phyloP scores from a whole-genome alignment of 1,140 invertebrate genomes.

The Drosophila paulistorum region DNA sequence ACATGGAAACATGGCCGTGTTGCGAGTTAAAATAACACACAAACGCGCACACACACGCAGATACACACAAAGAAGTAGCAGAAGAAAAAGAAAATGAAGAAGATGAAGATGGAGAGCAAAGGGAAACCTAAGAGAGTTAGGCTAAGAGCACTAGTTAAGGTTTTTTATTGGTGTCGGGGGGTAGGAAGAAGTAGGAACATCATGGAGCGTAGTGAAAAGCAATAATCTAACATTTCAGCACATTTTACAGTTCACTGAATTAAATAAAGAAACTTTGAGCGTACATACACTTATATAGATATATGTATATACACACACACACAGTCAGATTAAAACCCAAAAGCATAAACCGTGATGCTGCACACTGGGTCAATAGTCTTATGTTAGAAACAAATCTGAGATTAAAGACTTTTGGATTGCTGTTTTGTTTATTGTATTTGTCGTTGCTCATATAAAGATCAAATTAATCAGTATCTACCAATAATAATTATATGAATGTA shows the following conservation, averaged over 20 bases:
- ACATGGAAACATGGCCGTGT: constrained; percentile 38
- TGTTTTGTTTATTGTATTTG: too few relatives aligned
- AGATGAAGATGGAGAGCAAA: neutral
- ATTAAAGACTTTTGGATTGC: too few relatives aligned
- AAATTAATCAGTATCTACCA: too few relatives aligned
- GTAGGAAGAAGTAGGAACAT: constrained; percentile 25
- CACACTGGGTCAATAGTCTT: neutral
- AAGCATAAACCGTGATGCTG: constrained; percentile 41
- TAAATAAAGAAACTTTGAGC: constrained; percentile 80
- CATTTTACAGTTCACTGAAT: constrained; percentile 81
- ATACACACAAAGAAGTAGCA: constrained; percentile 23
- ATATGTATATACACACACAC: constrained; percentile 26
- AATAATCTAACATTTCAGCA: constrained; percentile 81
- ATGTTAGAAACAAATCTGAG: too few relatives aligned
- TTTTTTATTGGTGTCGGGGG: constrained; percentile 20
- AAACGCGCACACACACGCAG: constrained; percentile 21
- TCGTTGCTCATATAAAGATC: too few relatives aligned
- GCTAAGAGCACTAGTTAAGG: constrained; percentile 49
- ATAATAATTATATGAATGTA: too few relatives aligned
- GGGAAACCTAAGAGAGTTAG: constrained; percentile 21
- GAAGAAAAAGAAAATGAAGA: constrained; percentile 8
- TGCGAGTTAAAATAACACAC: constrained; percentile 35
- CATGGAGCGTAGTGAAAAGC: constrained; percentile 45
- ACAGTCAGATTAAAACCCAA: constrained; percentile 46
- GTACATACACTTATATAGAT: constrained; percentile 44